phyloP scores from a whole-genome alignment of 1,140 invertebrate genomes.

The Oncopeltus fasciatus region DNA sequence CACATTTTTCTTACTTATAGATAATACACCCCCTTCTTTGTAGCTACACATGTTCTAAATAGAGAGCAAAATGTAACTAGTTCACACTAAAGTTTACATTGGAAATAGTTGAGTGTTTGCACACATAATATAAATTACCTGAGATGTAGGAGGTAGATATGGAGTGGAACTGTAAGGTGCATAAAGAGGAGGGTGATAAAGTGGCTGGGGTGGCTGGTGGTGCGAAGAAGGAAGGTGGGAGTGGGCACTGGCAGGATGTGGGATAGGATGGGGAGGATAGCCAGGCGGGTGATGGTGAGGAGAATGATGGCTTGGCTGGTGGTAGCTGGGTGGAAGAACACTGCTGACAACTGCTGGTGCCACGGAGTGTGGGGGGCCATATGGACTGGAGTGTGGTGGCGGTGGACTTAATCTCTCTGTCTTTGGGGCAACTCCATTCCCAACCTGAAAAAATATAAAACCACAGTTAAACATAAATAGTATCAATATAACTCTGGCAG shows the following conservation, averaged over 20 bases:
- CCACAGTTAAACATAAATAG: too few species aligned
- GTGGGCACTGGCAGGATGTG: background rate
- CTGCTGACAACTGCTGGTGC: background rate
- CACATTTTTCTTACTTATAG: too few species aligned
- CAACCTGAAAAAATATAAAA: slow-evolving; percentile 4
- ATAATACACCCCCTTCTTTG: too few species aligned
- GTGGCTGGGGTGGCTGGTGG: slow-evolving; percentile 25
- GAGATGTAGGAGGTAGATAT: slow-evolving; percentile 41
- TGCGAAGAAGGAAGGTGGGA: background rate
- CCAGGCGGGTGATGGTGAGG: background rate
- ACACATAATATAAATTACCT: slow-evolving; percentile 32
- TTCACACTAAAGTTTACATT: too few species aligned
- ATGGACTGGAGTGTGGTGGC: background rate
- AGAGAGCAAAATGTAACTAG: too few species aligned
- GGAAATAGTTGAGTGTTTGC: too few species aligned
- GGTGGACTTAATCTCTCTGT: slow-evolving; percentile 10
- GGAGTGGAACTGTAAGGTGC: slow-evolving; percentile 47
- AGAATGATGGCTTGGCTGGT: background rate
- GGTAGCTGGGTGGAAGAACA: background rate
- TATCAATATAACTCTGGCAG: too few species aligned
- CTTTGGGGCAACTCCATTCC: slow-evolving; percentile 9
- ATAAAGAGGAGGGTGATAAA: slow-evolving; percentile 50
- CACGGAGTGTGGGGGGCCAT: background rate
- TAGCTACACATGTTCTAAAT: too few species aligned
- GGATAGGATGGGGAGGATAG: background rate